Evolutionary conservation across 1,140 invertebrate genomes (phyloP).

Genomic region (Gyrodactylus salaris): DNA sequence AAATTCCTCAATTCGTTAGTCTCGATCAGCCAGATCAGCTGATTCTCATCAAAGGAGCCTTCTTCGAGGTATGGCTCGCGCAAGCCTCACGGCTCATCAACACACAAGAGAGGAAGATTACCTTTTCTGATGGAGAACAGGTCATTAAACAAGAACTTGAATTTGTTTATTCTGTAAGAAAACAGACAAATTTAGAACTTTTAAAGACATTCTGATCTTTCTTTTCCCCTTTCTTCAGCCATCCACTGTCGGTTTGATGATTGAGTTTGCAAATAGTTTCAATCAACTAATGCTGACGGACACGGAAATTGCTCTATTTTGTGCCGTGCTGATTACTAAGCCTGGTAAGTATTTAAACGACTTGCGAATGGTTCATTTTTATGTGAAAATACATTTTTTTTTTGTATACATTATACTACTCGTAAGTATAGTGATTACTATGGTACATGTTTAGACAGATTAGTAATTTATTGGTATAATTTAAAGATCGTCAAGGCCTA

Average conservation of each 20-base stretch:
- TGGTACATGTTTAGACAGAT: too few relatives aligned
- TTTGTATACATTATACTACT: too few relatives aligned
- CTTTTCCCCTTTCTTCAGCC: conserved; percentile 16
- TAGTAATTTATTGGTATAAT: too few relatives aligned
- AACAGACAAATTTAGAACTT: too few relatives aligned
- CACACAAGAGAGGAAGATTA: conserved; percentile 33
- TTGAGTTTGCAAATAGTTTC: conserved; percentile 19
- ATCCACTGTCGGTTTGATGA: conserved; percentile 40
- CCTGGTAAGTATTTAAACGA: conserved; percentile 23
- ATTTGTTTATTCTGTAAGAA: conserved; percentile 62
- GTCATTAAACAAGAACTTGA: conserved; percentile 50
- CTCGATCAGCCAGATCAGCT: conserved; percentile 63
- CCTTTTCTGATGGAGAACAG: conserved; percentile 62
- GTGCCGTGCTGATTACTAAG: conserved; percentile 44
- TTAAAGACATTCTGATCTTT: background rate
- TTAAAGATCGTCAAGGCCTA: background rate
- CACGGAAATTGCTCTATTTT: conserved; percentile 55
- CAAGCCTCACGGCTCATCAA: conserved; percentile 44
- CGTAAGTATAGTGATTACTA: too few relatives aligned
- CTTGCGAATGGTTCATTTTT: background rate
- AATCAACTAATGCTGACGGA: conserved; percentile 44
- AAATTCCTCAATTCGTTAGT: conserved; percentile 48
- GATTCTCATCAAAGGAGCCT: conserved; percentile 65
- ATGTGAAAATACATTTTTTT: too few relatives aligned
- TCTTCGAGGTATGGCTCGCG: conserved; percentile 75